Evolutionary conservation across 1,140 invertebrate species (phyloP).

Genomic region (Apolygus lucorum): DNA sequence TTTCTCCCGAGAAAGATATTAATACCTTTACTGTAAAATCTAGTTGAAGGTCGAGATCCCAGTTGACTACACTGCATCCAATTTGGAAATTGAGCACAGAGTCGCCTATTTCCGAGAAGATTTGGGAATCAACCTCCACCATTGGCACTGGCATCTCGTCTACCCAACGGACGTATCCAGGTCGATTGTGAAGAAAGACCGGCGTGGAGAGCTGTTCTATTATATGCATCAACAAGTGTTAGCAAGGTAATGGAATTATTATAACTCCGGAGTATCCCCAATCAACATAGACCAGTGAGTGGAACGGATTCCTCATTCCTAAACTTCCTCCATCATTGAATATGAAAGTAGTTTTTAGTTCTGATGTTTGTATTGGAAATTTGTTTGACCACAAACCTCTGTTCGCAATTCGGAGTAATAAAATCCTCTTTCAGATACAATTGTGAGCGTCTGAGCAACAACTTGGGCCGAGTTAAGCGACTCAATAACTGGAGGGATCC

Average conservation of each 20-base stretch:
- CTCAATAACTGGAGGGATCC: slow-evolving; percentile 52
- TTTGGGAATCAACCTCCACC: slow-evolving; percentile 62
- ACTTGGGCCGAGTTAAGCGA: slow-evolving; percentile 46
- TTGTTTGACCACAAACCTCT: no score
- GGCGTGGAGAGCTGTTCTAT: slow-evolving; percentile 66
- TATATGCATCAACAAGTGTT: slow-evolving; percentile 70
- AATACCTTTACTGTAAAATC: no score
- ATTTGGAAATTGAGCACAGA: slow-evolving; percentile 63
- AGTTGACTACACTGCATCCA: slow-evolving; percentile 60
- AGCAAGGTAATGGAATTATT: slow-evolving; percentile 40
- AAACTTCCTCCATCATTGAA: no score
- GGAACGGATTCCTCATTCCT: no score
- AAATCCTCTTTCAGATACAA: slow-evolving; percentile 55
- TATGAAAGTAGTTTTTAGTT: no score
- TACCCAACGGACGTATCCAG: slow-evolving; percentile 39
- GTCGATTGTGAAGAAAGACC: slow-evolving; percentile 54
- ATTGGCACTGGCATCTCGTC: slow-evolving; percentile 61
- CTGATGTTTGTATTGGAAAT: no score
- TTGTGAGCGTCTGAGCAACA: slow-evolving; percentile 55
- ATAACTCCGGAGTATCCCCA: no score
- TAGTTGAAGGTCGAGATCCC: slow-evolving; percentile 57
- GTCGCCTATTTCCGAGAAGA: slow-evolving; percentile 63
- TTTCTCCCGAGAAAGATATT: no score
- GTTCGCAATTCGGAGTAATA: no score
- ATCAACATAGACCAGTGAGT: no score